Evolutionary conservation across 2,113 vertebrate genomes (phyloP).

Genomic region (Smithornis capensis): DNA sequence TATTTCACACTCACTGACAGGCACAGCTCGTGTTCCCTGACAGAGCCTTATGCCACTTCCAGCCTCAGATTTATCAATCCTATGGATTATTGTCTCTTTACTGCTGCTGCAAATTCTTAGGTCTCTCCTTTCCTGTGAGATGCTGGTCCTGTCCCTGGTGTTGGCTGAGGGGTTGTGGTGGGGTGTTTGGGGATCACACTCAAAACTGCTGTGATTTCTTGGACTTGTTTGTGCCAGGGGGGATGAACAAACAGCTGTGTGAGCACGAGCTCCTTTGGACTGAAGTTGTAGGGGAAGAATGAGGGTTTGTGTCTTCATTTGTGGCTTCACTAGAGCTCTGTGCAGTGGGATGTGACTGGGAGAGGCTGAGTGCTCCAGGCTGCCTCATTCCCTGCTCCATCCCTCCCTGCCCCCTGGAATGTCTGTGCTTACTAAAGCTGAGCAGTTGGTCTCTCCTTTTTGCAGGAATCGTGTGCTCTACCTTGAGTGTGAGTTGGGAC

Average conservation of each 20-base stretch:
- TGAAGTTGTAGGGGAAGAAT: neutral
- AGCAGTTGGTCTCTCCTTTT: neutral
- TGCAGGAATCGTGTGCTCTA: neutral
- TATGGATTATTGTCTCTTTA: conserved; percentile 59
- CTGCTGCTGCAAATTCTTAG: conserved; percentile 17
- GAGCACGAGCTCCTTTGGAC: neutral
- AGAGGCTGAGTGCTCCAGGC: neutral
- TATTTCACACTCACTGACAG: fast-evolving
- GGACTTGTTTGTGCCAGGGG: neutral
- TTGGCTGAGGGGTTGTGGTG: neutral
- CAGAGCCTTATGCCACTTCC: neutral
- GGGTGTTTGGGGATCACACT: neutral
- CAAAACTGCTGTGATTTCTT: neutral
- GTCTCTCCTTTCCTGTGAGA: neutral
- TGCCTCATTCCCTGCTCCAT: neutral
- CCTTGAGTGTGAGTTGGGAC: neutral
- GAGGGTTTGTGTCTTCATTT: neutral
- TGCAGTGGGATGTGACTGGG: neutral
- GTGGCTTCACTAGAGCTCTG: neutral
- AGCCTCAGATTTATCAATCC: conserved; percentile 61
- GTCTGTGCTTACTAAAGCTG: neutral
- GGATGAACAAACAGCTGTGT: neutral
- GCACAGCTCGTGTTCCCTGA: neutral
- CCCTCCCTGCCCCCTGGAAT: neutral
- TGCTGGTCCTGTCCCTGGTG: neutral